Evolutionary conservation across 2,888 invertebrate genomes (phyloP), one percentile per base, ranked within the genome.

Genomic region (Phaonia tiefii): DNA sequence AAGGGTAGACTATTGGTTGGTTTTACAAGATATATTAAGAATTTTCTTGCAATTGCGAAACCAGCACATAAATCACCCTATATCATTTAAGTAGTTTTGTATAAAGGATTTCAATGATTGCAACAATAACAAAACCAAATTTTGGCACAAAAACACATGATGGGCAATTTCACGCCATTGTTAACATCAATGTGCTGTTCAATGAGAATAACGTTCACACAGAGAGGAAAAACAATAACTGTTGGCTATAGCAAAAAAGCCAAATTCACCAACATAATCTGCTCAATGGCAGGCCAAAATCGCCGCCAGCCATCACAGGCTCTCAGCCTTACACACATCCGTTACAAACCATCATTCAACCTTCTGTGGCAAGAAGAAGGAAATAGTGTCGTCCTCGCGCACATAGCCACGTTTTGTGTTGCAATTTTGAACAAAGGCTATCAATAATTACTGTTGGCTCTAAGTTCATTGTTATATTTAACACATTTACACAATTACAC

Each of bases 101-200:
- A 13, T 54, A 25, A 54, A 22, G 25, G 22, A 54, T 54, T 22
- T 54, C 25, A 22, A 22, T 54, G 54, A 25, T 54, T 54, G 25
- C 13, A 54, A 25, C 20, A 54, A 54, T 51, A 8, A 8, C 22
- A 51, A 10, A 54, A 25, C 22, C n/a, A n/a, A 54, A 54, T 22
- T 39, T 66, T 44, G 56, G 11, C 54, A 66, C 54, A 67, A 75
- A 75, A 37, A 67, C 46, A 74, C 60, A 60, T 51, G 63, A 75
- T 69, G 69, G 75, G 69, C 69, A 75, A 75, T 75, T 75, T 75
- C 42, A 75, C 69, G 63, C 42, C 26, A 63, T 51, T 75, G 69
- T 75, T 75, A 69, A 75, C 60, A 75, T 15, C 60, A 63, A 63
- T 26, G 42, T 4, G 63, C 22, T 51, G 10, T 25, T 31, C 31